Evolutionary conservation across 2,113 vertebrate species (phyloP).

Genomic region (Rhodinocichla rosea): DNA sequence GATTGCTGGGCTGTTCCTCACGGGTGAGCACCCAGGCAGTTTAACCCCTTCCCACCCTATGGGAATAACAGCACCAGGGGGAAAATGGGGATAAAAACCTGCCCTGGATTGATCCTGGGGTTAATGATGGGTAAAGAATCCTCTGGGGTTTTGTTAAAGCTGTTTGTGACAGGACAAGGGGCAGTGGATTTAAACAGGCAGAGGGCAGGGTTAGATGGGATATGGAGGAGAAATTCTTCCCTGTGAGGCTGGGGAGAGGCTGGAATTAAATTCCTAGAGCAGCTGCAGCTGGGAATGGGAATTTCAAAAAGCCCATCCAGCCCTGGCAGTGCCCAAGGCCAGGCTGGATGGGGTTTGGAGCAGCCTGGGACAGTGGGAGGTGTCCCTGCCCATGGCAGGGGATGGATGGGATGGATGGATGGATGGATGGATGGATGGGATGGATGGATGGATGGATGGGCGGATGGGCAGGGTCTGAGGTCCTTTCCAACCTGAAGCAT

Average conservation of each 20-base stretch:
- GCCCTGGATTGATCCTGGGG: neutral
- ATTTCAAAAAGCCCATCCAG: too few species aligned
- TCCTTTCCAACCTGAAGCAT: neutral
- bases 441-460: too few species aligned
- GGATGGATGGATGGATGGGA: too few species aligned
- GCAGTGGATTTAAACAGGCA: neutral
- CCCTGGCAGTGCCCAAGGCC: too few species aligned
- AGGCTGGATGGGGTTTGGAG: fast-evolving
- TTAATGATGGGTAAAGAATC: neutral
- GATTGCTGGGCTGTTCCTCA: neutral
- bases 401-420: too few species aligned
- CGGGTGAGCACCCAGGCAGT: neutral
- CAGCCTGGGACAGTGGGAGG: fast-evolving
- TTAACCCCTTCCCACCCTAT: neutral
- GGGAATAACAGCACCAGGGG: neutral
- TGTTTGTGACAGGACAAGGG: fast-evolving
- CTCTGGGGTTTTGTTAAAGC: neutral
- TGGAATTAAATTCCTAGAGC: neutral
- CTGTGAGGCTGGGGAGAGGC: neutral
- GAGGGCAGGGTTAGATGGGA: neutral
- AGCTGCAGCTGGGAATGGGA: too few species aligned
- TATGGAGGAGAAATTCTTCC: neutral
- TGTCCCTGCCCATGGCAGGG: neutral
- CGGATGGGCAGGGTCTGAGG: fast-evolving
- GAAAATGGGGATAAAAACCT: neutral